phyloP scores from a whole-genome alignment of 2,113 vertebrate genomes.

The Silurus glanis region DNA sequence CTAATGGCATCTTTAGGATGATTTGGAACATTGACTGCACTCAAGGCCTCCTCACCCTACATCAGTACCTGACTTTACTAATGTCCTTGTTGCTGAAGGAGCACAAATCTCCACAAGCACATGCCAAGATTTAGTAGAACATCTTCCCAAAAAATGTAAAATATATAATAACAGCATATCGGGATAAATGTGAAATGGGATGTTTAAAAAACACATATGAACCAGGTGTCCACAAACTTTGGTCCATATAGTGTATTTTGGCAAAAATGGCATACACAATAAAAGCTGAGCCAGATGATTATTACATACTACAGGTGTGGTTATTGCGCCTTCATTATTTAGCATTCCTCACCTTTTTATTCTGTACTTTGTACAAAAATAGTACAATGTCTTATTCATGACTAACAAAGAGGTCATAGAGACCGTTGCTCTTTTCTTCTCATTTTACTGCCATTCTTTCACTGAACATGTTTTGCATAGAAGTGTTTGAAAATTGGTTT shows the following conservation, averaged over 20 bases:
- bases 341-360: constrained; percentile 20
- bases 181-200: too few species aligned
- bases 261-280: constrained; percentile 23
- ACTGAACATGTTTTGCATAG: not conserved
- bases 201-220: too few species aligned
- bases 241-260: not conserved
- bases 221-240: too few species aligned
- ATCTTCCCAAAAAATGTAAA: too few species aligned
- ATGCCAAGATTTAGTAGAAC: too few species aligned
- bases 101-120: too few species aligned
- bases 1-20: too few species aligned
- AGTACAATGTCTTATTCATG: constrained; percentile 4
- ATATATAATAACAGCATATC: too few species aligned
- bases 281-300: not conserved
- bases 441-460: not conserved
- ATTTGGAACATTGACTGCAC: too few species aligned
- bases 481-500: not conserved
- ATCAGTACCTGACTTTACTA: too few species aligned
- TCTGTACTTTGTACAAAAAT: constrained; percentile 6
- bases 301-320: constrained; percentile 4
- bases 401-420: not conserved
- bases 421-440: not conserved
- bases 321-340: constrained; percentile 25
- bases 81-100: too few species aligned
- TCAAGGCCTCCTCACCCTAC: too few species aligned